Conservation (phyloP, 2,888 invertebrate genomes). For the Rhopalosiphum nymphaeae region DNA sequence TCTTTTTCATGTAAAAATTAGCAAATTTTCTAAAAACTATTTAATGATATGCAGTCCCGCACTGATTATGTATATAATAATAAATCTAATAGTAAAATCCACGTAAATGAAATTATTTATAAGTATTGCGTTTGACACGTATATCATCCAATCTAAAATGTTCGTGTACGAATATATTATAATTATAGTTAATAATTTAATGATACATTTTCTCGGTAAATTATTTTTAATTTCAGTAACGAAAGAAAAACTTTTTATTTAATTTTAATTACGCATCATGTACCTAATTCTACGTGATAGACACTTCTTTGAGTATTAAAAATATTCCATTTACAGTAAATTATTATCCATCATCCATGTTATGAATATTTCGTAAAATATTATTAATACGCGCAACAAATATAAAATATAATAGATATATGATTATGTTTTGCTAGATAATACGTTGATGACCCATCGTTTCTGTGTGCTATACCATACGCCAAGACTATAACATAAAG, state of each 20-base stretch:
- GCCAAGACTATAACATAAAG: neutral
- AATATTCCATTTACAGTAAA: neutral
- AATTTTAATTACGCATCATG: neutral
- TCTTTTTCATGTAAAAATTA: neutral
- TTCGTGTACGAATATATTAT: neutral
- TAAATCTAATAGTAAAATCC: neutral
- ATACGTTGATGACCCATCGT: neutral
- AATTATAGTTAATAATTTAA: neutral
- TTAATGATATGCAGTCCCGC: neutral
- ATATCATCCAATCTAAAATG: neutral
- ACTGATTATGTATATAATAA: neutral
- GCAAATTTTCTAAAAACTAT: neutral
- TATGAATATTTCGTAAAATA: neutral
- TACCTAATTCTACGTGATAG: neutral
- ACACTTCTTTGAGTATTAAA: neutral
- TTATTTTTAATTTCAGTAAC: neutral
- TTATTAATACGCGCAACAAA: neutral
- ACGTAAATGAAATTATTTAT: neutral
- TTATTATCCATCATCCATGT: neutral
- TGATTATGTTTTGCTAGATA: neutral
- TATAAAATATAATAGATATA: neutral
- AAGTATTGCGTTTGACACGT: neutral
- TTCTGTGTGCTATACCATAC: neutral
- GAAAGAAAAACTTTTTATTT: constrained; percentile 8
- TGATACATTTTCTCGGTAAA: neutral